These are phyloP conservation scores for Parelbella ahira DNA, from an alignment of 2,888 invertebrate species.

Conservation along the genomic window DNA sequence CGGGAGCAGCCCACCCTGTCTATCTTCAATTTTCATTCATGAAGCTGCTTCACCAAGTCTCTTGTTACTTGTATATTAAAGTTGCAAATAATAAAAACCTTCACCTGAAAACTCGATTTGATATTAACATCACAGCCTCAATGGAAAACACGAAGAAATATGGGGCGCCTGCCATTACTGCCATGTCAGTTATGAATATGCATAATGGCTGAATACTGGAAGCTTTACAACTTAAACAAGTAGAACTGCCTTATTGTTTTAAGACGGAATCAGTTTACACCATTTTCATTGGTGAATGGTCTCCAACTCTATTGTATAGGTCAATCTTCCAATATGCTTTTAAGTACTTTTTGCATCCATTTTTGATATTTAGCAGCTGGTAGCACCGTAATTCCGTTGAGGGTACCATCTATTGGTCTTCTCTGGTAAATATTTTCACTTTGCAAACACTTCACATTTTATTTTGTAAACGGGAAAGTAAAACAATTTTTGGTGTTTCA, in stretches of 20 bases:
- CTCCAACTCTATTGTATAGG: conserved; percentile 26
- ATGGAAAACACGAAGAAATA: conserved; percentile 45
- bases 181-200: conserved; percentile 45
- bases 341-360: conserved; percentile 17
- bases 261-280: conserved; percentile 30
- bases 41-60: conserved; percentile 26
- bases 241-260: conserved; percentile 27
- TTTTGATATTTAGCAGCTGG: conserved; percentile 18
- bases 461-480: conserved; percentile 1
- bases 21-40: conserved; percentile 39
- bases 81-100: conserved; percentile 47
- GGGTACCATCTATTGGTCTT: conserved; percentile 19
- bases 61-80: conserved; percentile 40
- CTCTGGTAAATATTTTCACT: conserved; percentile 18
- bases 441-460: conserved; percentile 22
- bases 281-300: conserved; percentile 32
- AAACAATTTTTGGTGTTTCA: conserved; percentile 4
- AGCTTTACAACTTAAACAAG: conserved; percentile 25
- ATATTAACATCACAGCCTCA: conserved; percentile 72
- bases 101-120: conserved; percentile 79
- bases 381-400: conserved; percentile 20
- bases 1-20: conserved; percentile 65
- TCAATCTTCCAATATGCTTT: conserved; percentile 27
- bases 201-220: conserved; percentile 41
- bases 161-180: conserved; percentile 46